Percentiles rank a stretch among this genome's conserved stretches.
Evolutionary conservation across 2,888 invertebrate genomes (phyloP).

Genomic region (Eristalis intricaria): DNA sequence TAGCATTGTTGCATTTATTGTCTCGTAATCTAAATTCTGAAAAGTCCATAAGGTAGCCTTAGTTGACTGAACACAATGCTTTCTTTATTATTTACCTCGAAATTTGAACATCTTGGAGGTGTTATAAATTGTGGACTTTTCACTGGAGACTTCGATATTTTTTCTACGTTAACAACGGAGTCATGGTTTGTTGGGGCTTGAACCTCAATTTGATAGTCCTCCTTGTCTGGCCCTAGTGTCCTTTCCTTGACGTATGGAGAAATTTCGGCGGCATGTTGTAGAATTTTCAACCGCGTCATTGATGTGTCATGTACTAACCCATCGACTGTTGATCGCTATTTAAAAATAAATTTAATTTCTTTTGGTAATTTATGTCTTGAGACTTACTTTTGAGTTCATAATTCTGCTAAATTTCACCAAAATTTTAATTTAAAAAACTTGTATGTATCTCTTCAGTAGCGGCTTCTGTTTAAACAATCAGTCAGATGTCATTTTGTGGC

Average conservation of each 20-base stretch:
- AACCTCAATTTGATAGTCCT: slow-evolving; percentile 19
- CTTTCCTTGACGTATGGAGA: slow-evolving; percentile 75
- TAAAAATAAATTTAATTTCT: not conserved
- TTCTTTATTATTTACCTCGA: slow-evolving; percentile 23
- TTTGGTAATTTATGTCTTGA: not conserved
- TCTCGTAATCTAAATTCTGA: slow-evolving; percentile 74
- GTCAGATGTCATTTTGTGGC: too few species aligned
- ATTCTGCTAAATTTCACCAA: not conserved
- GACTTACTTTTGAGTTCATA: not conserved
- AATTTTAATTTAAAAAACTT: not conserved
- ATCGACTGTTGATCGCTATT: slow-evolving; percentile 61
- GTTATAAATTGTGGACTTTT: slow-evolving; percentile 18
- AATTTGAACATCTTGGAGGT: slow-evolving; percentile 11
- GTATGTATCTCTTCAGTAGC: too few species aligned
- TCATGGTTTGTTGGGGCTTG: not conserved
- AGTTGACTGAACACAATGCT: not conserved
- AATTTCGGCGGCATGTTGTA: slow-evolving; percentile 75
- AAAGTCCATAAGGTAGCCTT: not conserved
- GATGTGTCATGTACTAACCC: slow-evolving; percentile 65
- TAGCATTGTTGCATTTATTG: slow-evolving; percentile 75
- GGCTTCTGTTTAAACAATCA: not conserved
- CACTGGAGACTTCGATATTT: not conserved
- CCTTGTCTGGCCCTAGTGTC: slow-evolving; percentile 76
- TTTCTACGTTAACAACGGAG: not conserved
- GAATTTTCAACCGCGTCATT: slow-evolving; percentile 67